Evolutionary conservation across 2,797 vertebrate genomes (phyloP), one percentile per base, ranked within the genome.

Genomic region (Rallus crepitans): DNA sequence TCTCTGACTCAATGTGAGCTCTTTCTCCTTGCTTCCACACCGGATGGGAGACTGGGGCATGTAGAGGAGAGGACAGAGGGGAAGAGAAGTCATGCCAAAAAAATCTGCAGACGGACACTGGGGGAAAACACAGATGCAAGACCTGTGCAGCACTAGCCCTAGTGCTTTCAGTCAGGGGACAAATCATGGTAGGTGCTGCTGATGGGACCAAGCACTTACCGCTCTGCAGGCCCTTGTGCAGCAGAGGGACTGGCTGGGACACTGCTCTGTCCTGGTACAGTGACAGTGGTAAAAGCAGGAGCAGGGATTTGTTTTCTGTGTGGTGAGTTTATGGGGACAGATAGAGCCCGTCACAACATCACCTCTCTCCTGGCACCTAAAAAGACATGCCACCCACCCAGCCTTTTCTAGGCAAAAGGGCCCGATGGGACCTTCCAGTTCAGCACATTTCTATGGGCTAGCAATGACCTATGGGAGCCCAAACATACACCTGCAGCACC

Each of bases 401-500:
- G 2, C 18, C 23, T 37, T 2, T 45, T 42, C 42, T 42, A 27
- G 80, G 23, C 9, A 59, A 85, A 57, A 52, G 33, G 57, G 31
- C 12, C 37, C 47, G 19, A 52, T 31, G 47, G 35, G 77, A 71
- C 48, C 39, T 78, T 64, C 53, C 25, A 68, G 6, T 23, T 81
- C 80, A 71, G 7, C 37, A 68, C 0, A 0, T 82, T 70, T 86
- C 55, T 40, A 0, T 16, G n/a, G 52, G 23, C 30, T 69, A 30
- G 15, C 1, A 3, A 48, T 15, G 23, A 55, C 28, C 31, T 37
- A 23, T 2, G 10, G 55, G 25, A 80, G 27, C 25, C 24, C 60
- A 21, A 1, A 12, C 1, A 1, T 37, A 61, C 9, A 66, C 27
- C 18, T 35, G 28, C 42, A 91, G 76, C 76, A 73, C n/a, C 24